Evolutionary conservation across 2,888 invertebrate species (phyloP).

Genomic region (Himalopsyche anomala): DNA sequence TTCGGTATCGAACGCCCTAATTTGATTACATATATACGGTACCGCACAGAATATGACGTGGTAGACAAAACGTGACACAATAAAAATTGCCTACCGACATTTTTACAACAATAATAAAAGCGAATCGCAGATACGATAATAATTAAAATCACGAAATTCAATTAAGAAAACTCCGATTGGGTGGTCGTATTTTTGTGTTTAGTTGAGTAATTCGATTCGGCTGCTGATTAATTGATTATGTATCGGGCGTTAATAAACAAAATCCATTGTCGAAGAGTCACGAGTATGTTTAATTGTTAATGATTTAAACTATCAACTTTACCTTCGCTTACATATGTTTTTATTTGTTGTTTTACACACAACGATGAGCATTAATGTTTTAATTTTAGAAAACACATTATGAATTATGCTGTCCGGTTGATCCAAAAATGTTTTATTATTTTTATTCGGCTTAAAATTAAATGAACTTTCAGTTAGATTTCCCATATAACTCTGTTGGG

Average conservation of each 20-base stretch:
- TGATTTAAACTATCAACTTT: no score
- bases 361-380: no score
- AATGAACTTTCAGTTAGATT: no score
- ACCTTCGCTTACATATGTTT: no score
- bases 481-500: no score
- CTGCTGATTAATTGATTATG: conserved; percentile 22
- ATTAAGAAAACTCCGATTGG: conserved; percentile 7
- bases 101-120: conserved; percentile 16
- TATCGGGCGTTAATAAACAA: not conserved
- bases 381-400: no score
- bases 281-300: no score
- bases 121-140: not conserved
- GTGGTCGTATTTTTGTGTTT: conserved; percentile 2
- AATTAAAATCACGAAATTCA: conserved; percentile 29
- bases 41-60: not conserved
- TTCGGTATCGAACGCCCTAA: not conserved
- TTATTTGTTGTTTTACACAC: no score
- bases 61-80: conserved; percentile 16
- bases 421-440: no score
- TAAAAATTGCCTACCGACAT: not conserved
- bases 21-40: not conserved
- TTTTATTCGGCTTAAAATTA: no score
- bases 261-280: not conserved
- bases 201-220: not conserved
- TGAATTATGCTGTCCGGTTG: no score